Evolutionary conservation across 23 tunicate species (phyloP).

Genomic region (Ascidia mentula): DNA sequence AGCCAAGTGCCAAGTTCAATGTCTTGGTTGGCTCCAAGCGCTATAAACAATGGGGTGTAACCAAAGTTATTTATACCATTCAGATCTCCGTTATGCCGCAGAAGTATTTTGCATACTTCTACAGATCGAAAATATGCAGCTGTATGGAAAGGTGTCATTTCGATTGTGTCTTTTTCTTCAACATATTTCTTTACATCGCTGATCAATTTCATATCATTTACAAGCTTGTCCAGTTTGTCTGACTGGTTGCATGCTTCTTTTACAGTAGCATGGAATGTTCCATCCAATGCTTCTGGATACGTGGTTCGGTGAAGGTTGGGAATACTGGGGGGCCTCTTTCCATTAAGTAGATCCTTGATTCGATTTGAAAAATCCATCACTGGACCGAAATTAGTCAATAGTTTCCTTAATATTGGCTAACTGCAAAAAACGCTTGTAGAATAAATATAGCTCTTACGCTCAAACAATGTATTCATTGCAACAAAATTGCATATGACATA

Average conservation of each 20-base stretch:
- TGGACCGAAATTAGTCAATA: no score
- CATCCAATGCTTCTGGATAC: not conserved
- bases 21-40: not conserved
- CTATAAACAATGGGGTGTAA: not conserved
- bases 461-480: no score
- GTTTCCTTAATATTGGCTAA: no score
- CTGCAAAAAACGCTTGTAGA: no score
- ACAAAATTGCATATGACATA: no score
- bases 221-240: not conserved
- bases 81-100: not conserved
- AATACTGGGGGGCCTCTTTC: no score
- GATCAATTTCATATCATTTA: not conserved
- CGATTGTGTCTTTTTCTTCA: not conserved
- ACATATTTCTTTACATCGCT: not conserved
- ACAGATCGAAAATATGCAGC: not conserved
- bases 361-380: no score
- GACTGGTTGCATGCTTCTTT: not conserved
- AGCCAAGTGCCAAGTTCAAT: not conserved
- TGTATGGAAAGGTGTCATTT: not conserved
- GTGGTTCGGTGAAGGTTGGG: not conserved
- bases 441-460: no score
- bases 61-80: not conserved
- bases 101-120: not conserved
- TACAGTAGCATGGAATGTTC: not conserved
- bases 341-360: no score